Conservation (phyloP, 2,797 vertebrate species). For the Oophaga sylvatica region DNA sequence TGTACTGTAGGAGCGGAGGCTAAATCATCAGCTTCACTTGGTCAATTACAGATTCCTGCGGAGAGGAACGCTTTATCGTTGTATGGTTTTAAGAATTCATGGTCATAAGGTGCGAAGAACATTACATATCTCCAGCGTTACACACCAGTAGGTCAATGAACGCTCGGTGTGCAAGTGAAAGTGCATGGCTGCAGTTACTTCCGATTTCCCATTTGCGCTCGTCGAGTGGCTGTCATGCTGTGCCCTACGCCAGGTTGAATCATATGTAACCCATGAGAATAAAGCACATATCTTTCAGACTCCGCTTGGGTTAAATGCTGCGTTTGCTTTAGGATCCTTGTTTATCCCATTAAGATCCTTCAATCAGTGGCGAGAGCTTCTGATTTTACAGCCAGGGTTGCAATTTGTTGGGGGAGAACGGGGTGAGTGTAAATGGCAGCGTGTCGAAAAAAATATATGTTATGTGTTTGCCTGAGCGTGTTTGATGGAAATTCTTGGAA, state of each 20-base stretch:
- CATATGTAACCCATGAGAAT: constrained; percentile 30
- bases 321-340: constrained; percentile 3
- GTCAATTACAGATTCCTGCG: constrained; percentile 17
- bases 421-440: constrained; percentile 14
- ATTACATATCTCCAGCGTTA: constrained; percentile 21
- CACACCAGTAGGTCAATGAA: constrained; percentile 37
- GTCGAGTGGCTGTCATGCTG: constrained; percentile 10
- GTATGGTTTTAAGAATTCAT: constrained; percentile 53
- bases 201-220: constrained; percentile 3
- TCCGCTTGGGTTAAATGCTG: constrained; percentile 4
- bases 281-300: constrained; percentile 8
- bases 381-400: constrained; percentile 16
- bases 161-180: constrained; percentile 30
- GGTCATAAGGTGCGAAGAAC: constrained; percentile 33
- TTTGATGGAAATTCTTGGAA: constrained; percentile 26
- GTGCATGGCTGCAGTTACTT: constrained; percentile 41
- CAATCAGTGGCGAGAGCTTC: constrained; percentile 10
- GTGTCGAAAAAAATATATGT: constrained; percentile 13
- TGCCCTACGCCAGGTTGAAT: background rate
- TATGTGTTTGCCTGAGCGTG: constrained; percentile 28
- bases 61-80: constrained; percentile 40
- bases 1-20: background rate
- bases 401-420: background rate
- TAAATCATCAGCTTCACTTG: constrained; percentile 5
- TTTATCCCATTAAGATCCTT: constrained; percentile 40